Conservation (phyloP, 2,797 vertebrate genomes). For the Leucoraja ocellata region DNA sequence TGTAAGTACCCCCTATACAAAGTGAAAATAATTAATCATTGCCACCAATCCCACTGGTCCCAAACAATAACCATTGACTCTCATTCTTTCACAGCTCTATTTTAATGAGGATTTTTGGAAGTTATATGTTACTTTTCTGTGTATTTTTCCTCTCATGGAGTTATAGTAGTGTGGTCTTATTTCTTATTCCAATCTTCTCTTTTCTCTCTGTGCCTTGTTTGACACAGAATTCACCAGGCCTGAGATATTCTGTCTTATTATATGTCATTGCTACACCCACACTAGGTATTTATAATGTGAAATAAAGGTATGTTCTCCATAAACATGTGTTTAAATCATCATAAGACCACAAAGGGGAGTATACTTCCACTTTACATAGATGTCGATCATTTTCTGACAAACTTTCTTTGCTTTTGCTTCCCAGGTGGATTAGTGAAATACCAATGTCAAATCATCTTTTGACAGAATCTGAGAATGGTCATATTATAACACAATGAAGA, state of each 20-base stretch:
- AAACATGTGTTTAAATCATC: neutral
- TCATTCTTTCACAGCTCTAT: no score
- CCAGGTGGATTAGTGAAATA: constrained; percentile 25
- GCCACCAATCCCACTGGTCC: no score
- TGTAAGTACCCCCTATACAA: no score
- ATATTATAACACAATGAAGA: neutral
- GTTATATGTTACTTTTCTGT: no score
- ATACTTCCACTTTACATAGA: neutral
- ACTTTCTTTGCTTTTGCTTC: neutral
- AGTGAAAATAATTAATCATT: no score
- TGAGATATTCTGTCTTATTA: neutral
- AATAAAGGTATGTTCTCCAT: neutral
- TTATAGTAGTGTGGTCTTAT: no score
- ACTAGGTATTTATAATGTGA: neutral
- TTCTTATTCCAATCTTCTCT: no score
- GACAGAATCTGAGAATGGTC: neutral
- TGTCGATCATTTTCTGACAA: neutral
- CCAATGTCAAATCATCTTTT: neutral
- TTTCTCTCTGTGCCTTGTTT: no score
- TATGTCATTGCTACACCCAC: neutral
- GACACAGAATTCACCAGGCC: neutral
- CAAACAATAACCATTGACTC: no score
- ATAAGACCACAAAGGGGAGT: neutral
- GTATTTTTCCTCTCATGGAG: no score
- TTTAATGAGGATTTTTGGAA: no score